Percentiles rank a stretch among this genome's conserved stretches.
Conservation (phyloP, 2,888 invertebrate genomes). For the Molanna angustata region DNA sequence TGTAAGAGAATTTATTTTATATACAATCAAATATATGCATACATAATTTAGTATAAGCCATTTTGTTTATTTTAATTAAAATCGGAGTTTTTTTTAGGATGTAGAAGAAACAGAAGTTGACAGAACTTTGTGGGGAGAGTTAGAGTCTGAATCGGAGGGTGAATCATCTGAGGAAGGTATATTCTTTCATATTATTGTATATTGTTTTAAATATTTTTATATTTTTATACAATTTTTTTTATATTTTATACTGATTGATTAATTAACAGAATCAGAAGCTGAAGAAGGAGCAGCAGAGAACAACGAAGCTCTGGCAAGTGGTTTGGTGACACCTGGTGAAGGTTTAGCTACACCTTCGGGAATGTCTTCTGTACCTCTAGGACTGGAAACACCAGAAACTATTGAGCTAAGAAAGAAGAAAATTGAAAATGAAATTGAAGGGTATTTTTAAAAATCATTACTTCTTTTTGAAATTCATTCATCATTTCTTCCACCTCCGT, state of each 20-base stretch:
- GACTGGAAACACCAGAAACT: slow-evolving; percentile 97
- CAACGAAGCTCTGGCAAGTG: slow-evolving; percentile 69
- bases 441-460: slow-evolving; percentile 60
- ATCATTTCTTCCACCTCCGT: no score
- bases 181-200: no score
- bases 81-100: slow-evolving; percentile 50
- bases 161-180: slow-evolving; percentile 68
- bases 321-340: slow-evolving; percentile 90
- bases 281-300: slow-evolving; percentile 64
- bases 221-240: background rate
- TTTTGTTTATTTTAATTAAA: no score
- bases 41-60: no score
- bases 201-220: background rate
- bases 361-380: slow-evolving; percentile 84
- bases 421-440: slow-evolving; percentile 94
- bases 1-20: no score
- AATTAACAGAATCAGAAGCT: slow-evolving; percentile 46
- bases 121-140: slow-evolving; percentile 93
- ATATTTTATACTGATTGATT: background rate
- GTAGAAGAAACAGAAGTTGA: slow-evolving; percentile 87
- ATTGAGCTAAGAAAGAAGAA: slow-evolving; percentile 97
- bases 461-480: no score
- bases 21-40: no score
- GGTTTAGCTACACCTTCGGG: slow-evolving; percentile 95
- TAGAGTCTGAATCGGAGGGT: slow-evolving; percentile 85